Evolutionary conservation across 2,888 invertebrate species (phyloP), one percentile per base, ranked within the genome.

Genomic region (Micropterix aruncella): DNA sequence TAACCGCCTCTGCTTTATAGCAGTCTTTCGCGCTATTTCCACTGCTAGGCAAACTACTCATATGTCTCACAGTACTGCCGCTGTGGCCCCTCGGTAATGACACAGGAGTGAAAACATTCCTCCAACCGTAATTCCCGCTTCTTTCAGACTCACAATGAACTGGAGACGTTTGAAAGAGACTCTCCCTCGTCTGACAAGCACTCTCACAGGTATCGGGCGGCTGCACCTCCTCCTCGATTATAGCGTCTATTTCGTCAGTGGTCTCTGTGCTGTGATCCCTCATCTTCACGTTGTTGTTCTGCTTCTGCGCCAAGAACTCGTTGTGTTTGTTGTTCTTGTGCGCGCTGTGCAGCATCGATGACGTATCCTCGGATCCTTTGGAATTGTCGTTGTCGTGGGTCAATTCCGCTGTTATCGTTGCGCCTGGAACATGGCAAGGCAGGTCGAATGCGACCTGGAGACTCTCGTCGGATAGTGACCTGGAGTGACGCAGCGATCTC

Each of bases 101-200:
- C 7, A 27, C 27, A 5, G 27, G 27, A 27, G 27, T 27, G 27
- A 27, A 27, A 12, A 27, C 27, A 27, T 27, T 27, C 27, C 27
- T 27, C 27, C 27, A 27, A 7, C 27, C 27, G 27, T 27, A 27
- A 5, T 5, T 7, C 12, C 5, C 12, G 27, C 27, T 27, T 12
- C 27, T 27, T 27, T 27, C 27, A 12, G 27, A 27, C 27, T 12
- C 27, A 12, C 27, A 27, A 12, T 27, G 27, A 5, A 27, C 27
- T 5, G 27, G 27, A 5, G 27, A 27, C 27, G 67, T 56, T 43
- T 69, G 65, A 56, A 85, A 83, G 19, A 86, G 63, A 55, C 85
- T 85, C 59, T 86, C 89, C 52, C 89, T 74, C 1, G 90, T 90
- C 60, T 90, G 90, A 58, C 89, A 90, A 43, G 80, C 81, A 59